A percentile compares a stretch with the other conserved stretches of the same genome.
These are phyloP conservation scores for Spatulosminthurus flaviceps DNA, from an alignment of 2,888 invertebrate species.

Conservation along the genomic window DNA sequence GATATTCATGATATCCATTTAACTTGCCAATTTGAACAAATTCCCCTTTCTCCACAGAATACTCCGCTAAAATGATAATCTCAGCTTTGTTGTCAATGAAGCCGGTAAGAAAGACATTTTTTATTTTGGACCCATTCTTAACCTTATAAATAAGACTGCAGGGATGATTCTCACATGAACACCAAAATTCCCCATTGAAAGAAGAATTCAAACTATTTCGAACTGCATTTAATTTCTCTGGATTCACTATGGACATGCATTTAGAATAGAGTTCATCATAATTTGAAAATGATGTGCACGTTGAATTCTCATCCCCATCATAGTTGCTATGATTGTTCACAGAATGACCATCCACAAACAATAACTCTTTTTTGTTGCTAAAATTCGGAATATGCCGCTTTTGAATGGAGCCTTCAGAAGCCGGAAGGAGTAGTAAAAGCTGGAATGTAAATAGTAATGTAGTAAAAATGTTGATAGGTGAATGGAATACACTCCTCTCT, in stretches of 20 bases:
- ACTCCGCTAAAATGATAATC: conserved; percentile 35
- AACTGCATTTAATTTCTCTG: neutral
- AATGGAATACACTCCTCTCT: neutral
- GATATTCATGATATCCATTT: neutral
- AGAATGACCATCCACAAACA: neutral
- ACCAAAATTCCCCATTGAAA: conserved; percentile 26
- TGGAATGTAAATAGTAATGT: conserved; percentile 2
- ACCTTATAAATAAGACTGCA: conserved; percentile 42
- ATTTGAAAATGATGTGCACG: conserved; percentile 24
- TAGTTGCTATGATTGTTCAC: neutral
- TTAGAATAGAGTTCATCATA: conserved; percentile 29
- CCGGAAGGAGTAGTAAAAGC: neutral
- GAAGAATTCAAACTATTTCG: neutral
- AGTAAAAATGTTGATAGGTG: conserved; percentile 1
- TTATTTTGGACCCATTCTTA: conserved; percentile 32
- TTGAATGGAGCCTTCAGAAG: neutral
- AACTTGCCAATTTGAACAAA: conserved; percentile 24
- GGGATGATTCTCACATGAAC: conserved; percentile 30
- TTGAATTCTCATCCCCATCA: conserved; percentile 1
- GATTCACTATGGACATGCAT: neutral
- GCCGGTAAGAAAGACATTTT: conserved; percentile 26
- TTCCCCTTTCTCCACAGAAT: conserved; percentile 9
- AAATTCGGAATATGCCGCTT: neutral
- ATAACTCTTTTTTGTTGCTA: neutral
- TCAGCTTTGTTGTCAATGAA: conserved; percentile 27